Evolutionary conservation across 2,797 vertebrate species (phyloP).

Genomic region (Eulemur coronatus): DNA sequence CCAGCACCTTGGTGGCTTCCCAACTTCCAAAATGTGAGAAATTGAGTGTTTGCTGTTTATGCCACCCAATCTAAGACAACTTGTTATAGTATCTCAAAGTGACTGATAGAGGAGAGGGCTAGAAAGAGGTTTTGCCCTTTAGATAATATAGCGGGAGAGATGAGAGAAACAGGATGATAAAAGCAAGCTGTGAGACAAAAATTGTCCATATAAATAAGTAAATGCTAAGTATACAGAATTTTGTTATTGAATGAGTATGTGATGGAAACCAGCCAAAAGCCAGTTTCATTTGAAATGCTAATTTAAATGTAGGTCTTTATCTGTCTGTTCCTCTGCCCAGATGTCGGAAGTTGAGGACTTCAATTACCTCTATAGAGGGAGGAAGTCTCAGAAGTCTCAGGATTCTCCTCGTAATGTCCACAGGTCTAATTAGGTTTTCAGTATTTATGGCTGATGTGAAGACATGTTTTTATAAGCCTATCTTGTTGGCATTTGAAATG

Average conservation of each 20-base stretch:
- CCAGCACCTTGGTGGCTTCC: background rate
- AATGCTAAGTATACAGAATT: background rate
- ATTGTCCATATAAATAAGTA: background rate
- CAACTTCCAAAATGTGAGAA: background rate
- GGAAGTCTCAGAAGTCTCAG: background rate
- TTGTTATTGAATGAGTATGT: background rate
- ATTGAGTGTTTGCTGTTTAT: background rate
- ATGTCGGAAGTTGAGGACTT: background rate
- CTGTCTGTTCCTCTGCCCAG: background rate
- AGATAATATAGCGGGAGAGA: background rate
- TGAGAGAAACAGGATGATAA: background rate
- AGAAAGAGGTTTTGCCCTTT: background rate
- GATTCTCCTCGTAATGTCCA: background rate
- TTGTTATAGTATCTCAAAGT: background rate
- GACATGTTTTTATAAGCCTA: background rate
- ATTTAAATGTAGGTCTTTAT: conserved; percentile 4
- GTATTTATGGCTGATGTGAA: background rate
- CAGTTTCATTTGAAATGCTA: background rate
- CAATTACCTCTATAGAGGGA: background rate
- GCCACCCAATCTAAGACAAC: background rate
- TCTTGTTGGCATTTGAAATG: conserved; percentile 24
- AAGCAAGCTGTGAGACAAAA: background rate
- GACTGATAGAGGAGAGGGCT: background rate
- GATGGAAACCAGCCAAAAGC: background rate
- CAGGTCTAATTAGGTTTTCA: conserved; percentile 5